These are phyloP conservation scores for Ricordea florida DNA, from an alignment of 92 coral and sea anemone genomes.

Conservation along the genomic window DNA sequence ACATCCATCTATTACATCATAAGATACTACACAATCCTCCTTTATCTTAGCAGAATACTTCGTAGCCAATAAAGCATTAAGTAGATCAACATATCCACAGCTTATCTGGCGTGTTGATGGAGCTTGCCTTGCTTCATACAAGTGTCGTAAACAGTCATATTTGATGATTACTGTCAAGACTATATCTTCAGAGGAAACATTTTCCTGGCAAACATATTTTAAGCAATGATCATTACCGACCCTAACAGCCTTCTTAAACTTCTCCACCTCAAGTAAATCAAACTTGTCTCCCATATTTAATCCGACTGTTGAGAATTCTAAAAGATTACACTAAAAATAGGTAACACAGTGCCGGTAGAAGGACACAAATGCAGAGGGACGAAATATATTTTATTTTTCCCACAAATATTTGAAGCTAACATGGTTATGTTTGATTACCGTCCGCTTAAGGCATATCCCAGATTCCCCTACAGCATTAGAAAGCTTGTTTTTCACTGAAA, in stretches of 20 bases:
- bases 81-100: conserved; percentile 9
- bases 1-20: too few species aligned
- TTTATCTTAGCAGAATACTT: not conserved
- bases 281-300: too few species aligned
- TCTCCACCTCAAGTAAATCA: not conserved
- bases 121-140: conserved; percentile 7
- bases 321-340: too few species aligned
- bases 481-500: conserved; percentile 27
- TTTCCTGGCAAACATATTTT: conserved; percentile 15
- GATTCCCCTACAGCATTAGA: conserved; percentile 32
- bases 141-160: conserved; percentile 17
- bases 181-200: conserved; percentile 6
- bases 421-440: conserved; percentile 9
- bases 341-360: too few species aligned
- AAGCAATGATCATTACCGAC: conserved; percentile 15
- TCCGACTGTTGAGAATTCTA: too few species aligned
- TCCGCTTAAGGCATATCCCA: conserved; percentile 18
- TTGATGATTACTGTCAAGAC: conserved; percentile 11
- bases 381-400: not conserved
- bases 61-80: conserved; percentile 8
- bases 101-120: not conserved
- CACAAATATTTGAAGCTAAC: not conserved
- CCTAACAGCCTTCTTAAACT: conserved; percentile 7
- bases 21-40: too few species aligned
- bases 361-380: too few species aligned